These are phyloP conservation scores for Botia almorhae DNA, from an alignment of 2,797 vertebrate species.

Conservation along the genomic window DNA sequence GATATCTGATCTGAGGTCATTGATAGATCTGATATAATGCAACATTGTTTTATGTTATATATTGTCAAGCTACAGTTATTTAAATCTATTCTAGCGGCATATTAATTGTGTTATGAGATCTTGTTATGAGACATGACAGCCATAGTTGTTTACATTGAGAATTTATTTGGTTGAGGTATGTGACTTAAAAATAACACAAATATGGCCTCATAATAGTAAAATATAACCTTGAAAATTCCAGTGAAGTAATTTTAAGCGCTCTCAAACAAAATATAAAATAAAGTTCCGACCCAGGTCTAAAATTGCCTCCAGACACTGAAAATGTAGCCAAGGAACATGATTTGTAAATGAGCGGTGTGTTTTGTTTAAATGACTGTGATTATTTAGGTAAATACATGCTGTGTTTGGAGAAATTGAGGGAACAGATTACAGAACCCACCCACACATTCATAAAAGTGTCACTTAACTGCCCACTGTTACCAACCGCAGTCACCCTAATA, in stretches of 20 bases:
- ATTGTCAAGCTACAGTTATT: too few species aligned
- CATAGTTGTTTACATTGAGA: background rate
- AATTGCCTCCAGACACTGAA: background rate
- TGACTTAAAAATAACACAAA: background rate
- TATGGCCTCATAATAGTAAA: too few species aligned
- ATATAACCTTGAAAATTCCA: background rate
- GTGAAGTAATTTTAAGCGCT: background rate
- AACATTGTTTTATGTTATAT: too few species aligned
- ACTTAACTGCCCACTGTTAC: conserved; percentile 60
- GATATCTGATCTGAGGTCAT: too few species aligned
- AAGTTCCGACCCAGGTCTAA: background rate
- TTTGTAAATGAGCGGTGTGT: background rate
- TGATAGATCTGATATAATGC: too few species aligned
- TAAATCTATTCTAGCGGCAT: too few species aligned
- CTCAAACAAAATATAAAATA: background rate
- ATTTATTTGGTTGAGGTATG: background rate
- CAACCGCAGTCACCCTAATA: conserved; percentile 66
- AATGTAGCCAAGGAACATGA: background rate
- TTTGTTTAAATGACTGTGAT: conserved; percentile 49
- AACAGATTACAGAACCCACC: background rate
- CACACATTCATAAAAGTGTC: conserved; percentile 57
- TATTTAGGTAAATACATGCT: conserved; percentile 22
- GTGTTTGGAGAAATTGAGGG: conserved; percentile 19
- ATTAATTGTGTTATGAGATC: too few species aligned
- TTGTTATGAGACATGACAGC: too few species aligned